Evolutionary conservation across 1,140 invertebrate species (phyloP).

Genomic region (Temnothorax longispinosus): DNA sequence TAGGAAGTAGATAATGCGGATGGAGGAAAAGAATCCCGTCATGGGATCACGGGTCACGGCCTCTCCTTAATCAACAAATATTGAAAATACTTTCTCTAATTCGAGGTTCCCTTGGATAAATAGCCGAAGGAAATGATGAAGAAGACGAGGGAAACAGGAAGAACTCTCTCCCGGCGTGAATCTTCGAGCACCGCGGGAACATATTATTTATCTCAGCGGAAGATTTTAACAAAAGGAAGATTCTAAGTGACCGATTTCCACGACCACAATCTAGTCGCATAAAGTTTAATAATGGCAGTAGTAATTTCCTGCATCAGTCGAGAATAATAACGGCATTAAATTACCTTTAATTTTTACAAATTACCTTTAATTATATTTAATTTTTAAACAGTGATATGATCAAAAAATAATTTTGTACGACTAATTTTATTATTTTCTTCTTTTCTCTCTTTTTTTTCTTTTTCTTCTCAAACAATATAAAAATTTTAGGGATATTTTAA

Average conservation of each 20-base stretch:
- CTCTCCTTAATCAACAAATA: conserved; percentile 52
- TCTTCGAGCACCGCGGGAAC: conserved; percentile 4
- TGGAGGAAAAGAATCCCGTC: neutral
- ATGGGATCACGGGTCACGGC: neutral
- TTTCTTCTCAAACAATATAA: neutral
- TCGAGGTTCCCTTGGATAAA: neutral
- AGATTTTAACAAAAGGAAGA: neutral
- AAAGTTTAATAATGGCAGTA: neutral
- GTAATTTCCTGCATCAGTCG: neutral
- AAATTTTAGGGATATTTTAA: neutral
- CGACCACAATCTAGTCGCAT: neutral
- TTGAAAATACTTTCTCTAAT: conserved; percentile 56
- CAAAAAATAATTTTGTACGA: neutral
- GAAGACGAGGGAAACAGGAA: conserved; percentile 4
- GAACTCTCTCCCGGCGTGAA: neutral
- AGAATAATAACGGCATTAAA: neutral
- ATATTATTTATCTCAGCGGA: neutral
- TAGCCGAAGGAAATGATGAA: no score
- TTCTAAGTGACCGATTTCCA: neutral
- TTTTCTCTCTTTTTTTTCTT: neutral
- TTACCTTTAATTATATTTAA: neutral
- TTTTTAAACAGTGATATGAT: neutral
- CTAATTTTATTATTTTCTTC: neutral
- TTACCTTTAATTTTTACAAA: neutral
- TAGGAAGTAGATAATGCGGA: conserved; percentile 1